Evolutionary conservation across 2,888 invertebrate species (phyloP), one percentile per base, ranked within the genome.

Genomic region (Melikaiella ostensackeni): DNA sequence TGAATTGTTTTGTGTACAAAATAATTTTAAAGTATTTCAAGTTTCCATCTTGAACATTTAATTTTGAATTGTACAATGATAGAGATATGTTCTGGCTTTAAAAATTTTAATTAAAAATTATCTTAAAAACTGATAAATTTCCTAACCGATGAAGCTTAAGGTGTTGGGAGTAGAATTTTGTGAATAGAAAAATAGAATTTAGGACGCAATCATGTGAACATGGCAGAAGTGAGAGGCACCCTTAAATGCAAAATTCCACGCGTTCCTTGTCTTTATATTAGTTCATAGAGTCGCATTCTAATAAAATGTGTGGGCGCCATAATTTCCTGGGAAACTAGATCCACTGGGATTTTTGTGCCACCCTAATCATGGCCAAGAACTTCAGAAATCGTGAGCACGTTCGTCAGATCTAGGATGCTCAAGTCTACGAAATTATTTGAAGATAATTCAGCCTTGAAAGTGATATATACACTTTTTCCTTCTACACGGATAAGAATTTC

Each of bases 221-320:
- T 27, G 27, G 30, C 19, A 46, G 38, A n/a, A 35, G 63, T 64
- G 63, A 42, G 64, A 21, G 13, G 64, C 24, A 19, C 46, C 66
- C 46, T 66, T 46, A 66, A 66, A 27, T 70, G 70, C 50, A 70
- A 70, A 70, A 70, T 70, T 70, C 70, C 70, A 30, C 33, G 50
- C 27, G 19, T 70, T 70, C 70, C 46, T 70, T 27, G 27, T 50
- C 50, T 24, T 7, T 50, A 50, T 70, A 70, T 70, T 50, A 70
- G 70, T 70, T 70, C 50, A 11, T 27, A 64, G 42, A 38, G 38
- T 35, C 30, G 16, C n/a, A 33, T 30, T 62, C 42, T 42, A 42
- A 42, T 16, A 42, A 16, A 62, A 62, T 16, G 30, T n/a, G 30
- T n/a, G 19, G 6, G 33, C 5, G 35, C n/a, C n/a, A 63, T 21